Evolutionary conservation across 1,140 invertebrate species (phyloP).

Genomic region (Achatina immaculata): DNA sequence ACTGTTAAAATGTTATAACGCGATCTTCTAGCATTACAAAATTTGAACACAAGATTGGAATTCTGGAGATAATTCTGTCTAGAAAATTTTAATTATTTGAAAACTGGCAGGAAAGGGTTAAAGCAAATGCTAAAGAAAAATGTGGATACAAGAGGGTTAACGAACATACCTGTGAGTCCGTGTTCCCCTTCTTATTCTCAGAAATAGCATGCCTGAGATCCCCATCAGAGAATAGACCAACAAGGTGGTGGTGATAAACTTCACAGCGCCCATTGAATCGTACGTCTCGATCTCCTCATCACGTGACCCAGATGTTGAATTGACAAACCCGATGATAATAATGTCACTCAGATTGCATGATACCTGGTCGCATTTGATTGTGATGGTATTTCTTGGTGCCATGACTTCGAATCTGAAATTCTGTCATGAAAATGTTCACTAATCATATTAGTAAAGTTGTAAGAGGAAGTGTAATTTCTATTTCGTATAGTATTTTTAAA

Average conservation of each 20-base stretch:
- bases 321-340: neutral
- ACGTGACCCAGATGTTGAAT: neutral
- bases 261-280: conserved; percentile 8
- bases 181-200: conserved; percentile 1
- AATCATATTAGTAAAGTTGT: too few relatives aligned
- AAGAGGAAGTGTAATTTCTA: too few relatives aligned
- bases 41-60: too few relatives aligned
- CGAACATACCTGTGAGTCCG: conserved; percentile 15
- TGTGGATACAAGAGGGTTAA: too few relatives aligned
- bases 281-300: neutral
- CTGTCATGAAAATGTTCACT: too few relatives aligned
- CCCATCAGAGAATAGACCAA: conserved; percentile 25
- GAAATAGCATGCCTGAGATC: conserved; percentile 15
- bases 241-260: conserved; percentile 27
- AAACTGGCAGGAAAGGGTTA: too few relatives aligned
- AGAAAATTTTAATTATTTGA: too few relatives aligned
- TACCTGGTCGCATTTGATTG: neutral
- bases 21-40: too few relatives aligned
- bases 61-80: too few relatives aligned
- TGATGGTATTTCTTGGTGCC: neutral
- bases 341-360: neutral
- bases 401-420: neutral
- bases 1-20: too few relatives aligned
- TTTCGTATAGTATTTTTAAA: too few relatives aligned
- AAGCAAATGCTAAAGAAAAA: too few relatives aligned